Evolutionary conservation across 2,888 invertebrate genomes (phyloP).

Genomic region (Pseudoips prasinana): DNA sequence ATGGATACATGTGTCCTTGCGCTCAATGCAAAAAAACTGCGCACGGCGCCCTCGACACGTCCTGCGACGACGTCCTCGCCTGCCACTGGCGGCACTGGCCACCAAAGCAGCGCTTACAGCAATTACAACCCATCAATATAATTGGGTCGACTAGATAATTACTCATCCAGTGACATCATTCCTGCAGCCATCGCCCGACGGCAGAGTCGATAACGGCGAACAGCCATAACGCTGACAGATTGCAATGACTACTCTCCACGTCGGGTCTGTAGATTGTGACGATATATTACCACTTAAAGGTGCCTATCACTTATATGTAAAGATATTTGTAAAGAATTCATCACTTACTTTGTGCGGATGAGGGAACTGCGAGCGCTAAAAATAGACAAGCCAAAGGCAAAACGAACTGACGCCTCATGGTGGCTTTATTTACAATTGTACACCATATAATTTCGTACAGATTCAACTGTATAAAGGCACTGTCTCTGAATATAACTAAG

Average conservation of each 20-base stretch:
- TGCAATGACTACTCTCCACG: too few species aligned
- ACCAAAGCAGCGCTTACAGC: background rate
- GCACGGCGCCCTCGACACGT: conserved; percentile 1
- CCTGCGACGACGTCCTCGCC: background rate
- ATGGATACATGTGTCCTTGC: conserved; percentile 19
- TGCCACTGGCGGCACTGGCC: background rate
- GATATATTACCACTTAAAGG: too few species aligned
- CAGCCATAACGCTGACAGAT: conserved; percentile 2
- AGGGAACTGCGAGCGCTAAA: conserved; percentile 53
- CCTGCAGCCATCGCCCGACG: conserved; percentile 25
- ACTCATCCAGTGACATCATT: conserved; percentile 49
- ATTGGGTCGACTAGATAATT: conserved; percentile 27
- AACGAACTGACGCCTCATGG: conserved; percentile 31
- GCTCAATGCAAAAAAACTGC: conserved; percentile 8
- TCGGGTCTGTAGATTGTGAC: too few species aligned
- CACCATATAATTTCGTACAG: conserved; percentile 7
- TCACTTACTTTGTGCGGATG: conserved; percentile 62
- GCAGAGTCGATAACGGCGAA: conserved; percentile 19
- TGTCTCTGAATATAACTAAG: too few species aligned
- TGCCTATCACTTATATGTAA: too few species aligned
- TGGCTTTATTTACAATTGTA: conserved; percentile 8
- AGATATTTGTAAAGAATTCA: too few species aligned
- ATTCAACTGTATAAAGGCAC: too few species aligned
- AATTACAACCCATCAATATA: conserved; percentile 2
- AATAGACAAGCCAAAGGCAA: conserved; percentile 55